Base-by-base conservation (phyloP, 2,113 vertebrate genomes). In the Myodes glareolus region DNA sequence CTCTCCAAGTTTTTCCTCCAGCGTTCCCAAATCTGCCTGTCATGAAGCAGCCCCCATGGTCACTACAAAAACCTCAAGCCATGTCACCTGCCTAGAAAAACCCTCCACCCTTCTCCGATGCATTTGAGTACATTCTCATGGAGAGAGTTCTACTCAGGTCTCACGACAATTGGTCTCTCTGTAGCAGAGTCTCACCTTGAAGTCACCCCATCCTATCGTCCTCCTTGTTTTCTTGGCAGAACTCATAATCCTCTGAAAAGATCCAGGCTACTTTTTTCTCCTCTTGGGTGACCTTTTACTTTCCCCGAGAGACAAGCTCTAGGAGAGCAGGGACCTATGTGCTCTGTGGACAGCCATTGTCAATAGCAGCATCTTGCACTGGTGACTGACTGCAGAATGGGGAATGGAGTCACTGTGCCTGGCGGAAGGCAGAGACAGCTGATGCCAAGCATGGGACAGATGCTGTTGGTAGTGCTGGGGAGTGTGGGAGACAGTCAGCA, bases 401-500 rank as follows among this genome's bases (percentile, higher is more conserved):
- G 2, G 47, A 63, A n/a, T 4, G 1, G 39, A 76, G 50, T 95
- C 36, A 50, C n/a, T n/a, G 31, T 72, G 70, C 39, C 90, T 23
- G 68, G 19, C 23, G 3, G 36, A 86, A n/a, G 42, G 82, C 68
- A 65, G 6, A 36, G 75, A 25, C 4, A 58, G 50, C 42, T 55
- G 19, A 25, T 12, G 3, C 4, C 10, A 14, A 67, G 45, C 2
- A 47, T 4, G 5, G 73, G 80, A 23, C n/a, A n/a, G 81, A 67
- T 19, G 82, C 33, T 55, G 36, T 21, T 1, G 61, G 67, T 1
- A 1, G 33, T 45, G 29, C 55, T 82, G 31, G 11, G 13, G 55
- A 27, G 12, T 2, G 0, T 2, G 12, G 25, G 68, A 1, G 19
- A 10, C 0, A 2, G 63, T 70, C 16, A 21, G 50, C 12, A 33